These are phyloP conservation scores for Enteromius viviparus DNA, from an alignment of 2,797 vertebrate genomes.

Conservation along the genomic window DNA sequence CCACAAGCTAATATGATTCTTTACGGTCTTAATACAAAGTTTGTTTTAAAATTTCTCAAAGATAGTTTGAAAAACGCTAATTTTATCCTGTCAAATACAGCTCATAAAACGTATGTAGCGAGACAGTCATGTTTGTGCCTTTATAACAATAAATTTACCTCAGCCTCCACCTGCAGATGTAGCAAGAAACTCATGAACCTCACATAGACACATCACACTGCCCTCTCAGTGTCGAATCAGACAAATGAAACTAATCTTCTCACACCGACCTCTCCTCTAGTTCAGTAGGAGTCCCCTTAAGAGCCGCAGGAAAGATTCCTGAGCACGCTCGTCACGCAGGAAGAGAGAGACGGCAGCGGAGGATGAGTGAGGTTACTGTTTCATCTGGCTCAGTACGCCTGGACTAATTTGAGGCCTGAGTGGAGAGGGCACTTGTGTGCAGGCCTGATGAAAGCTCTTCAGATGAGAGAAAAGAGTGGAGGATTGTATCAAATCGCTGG, in stretches of 20 bases:
- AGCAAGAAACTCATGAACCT: background rate
- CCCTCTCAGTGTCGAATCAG: conserved; percentile 32
- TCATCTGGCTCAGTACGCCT: conserved; percentile 59
- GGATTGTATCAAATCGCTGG: conserved; percentile 65
- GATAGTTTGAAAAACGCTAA: no score
- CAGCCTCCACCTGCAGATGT: background rate
- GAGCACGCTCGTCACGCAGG: conserved; percentile 23
- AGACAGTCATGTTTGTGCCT: background rate
- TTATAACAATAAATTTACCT: background rate
- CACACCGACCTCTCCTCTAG: conserved; percentile 16
- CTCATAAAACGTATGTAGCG: no score
- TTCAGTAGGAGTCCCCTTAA: conserved; percentile 43
- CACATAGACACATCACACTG: background rate
- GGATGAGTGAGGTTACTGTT: conserved; percentile 54
- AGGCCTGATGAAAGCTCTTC: conserved; percentile 79
- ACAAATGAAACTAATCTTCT: conserved; percentile 34
- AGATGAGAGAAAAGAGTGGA: conserved; percentile 72
- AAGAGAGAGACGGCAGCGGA: conserved; percentile 25
- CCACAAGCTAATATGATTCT: no score
- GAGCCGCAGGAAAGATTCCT: conserved; percentile 39
- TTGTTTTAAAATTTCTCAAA: no score
- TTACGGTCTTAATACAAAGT: no score
- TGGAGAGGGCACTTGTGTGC: conserved; percentile 77
- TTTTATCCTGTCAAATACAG: no score
- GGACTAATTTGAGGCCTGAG: conserved; percentile 73